Base-by-base conservation (phyloP, 2,888 invertebrate species). In the Standfussiana lucernea region DNA sequence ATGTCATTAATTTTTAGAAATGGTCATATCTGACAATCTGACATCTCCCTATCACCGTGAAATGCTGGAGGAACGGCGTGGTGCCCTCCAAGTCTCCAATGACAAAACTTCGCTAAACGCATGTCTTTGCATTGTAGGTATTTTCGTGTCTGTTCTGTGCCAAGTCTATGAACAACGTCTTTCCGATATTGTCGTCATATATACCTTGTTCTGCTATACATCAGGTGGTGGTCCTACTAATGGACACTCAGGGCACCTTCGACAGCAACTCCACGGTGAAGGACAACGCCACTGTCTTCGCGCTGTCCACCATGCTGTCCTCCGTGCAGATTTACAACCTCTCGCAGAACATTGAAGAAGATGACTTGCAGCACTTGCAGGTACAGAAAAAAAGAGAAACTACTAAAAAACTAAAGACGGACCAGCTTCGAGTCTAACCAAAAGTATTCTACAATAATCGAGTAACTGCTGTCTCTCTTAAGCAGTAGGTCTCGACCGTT, bases 281-380 rank as follows among this genome's bases (percentile, higher is more conserved):
- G 84, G 99, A 99, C 96, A 99, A 99, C 96, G 99, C 99, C 50
- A 99, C 99, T 3, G 99, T 99, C 72, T 99, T 99, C 97, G 99
- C 99, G 1, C 97, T 99, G 28, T 99, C 99, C 95, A 99, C 99
- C 65, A 99, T 99, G 99, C 97, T 99, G 80, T 99, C 99, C 78
- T 99, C 99, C 10, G 99, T 99, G 74, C 99, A 99, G 97, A 98
- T 99, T 77, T 99, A 99, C 95, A 99, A 99, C 97, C 97, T 99
- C 81, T 98, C 99, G 75, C 99, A 99, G 94, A 99, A 99, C 94
- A 99, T 99, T 77, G 99, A 99, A 94, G 99, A 99, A 93, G 99
- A 99, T 94, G 99, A 99, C 94, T 95, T 99, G 71, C 99, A 99
- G 95, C 99, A 99, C 96, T 97, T 99, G 89, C 99, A 98, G 95